phyloP scores from a whole-genome alignment of 1,140 invertebrate genomes.

The Papilio polyxenes region DNA sequence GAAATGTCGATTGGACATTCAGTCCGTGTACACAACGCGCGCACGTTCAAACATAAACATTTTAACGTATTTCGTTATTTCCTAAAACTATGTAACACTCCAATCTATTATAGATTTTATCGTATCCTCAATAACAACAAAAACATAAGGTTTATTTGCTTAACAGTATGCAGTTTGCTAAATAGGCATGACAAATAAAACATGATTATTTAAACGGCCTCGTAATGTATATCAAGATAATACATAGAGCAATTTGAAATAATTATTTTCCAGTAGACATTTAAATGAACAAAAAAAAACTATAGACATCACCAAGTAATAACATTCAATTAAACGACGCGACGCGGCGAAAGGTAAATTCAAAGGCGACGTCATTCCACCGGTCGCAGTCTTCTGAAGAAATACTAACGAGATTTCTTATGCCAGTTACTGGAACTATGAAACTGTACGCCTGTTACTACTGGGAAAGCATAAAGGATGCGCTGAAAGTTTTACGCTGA shows the following conservation, averaged over 20 bases:
- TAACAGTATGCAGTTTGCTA: neutral
- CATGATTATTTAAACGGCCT: neutral
- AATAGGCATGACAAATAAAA: neutral
- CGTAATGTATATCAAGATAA: neutral
- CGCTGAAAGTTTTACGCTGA: constrained; percentile 32
- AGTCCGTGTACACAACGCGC: neutral
- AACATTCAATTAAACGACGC: constrained; percentile 19
- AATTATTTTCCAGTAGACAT: neutral
- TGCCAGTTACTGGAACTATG: constrained; percentile 18
- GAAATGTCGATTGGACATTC: constrained; percentile 27
- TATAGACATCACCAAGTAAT: neutral
- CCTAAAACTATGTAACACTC: constrained; percentile 17
- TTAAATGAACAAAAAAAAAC: neutral
- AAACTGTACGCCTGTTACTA: constrained; percentile 33
- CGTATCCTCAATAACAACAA: neutral
- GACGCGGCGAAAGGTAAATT: constrained; percentile 25
- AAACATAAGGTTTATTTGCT: neutral
- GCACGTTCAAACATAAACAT: constrained; percentile 11
- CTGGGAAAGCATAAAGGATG: constrained; percentile 35
- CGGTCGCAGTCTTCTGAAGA: neutral
- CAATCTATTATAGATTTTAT: constrained; percentile 4
- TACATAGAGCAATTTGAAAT: neutral
- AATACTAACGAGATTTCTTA: constrained; percentile 34
- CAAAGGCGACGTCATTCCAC: neutral
- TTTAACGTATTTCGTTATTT: constrained; percentile 21